These are phyloP conservation scores for Drosophila pachea DNA, from an alignment of 1,140 invertebrate species.

Conservation along the genomic window DNA sequence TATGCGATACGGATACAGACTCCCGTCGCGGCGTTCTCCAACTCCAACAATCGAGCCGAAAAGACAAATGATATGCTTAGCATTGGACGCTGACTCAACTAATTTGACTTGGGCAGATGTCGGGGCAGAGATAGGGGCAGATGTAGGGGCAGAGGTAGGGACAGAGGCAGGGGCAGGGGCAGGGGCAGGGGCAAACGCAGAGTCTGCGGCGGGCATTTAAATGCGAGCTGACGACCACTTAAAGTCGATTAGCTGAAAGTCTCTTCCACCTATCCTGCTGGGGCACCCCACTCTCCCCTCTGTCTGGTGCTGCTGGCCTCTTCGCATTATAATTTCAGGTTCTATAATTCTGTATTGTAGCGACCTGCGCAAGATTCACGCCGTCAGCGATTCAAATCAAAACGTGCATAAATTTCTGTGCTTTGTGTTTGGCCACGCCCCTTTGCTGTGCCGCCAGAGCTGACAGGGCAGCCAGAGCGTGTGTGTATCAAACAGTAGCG, in stretches of 20 bases:
- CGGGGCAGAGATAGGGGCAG: not conserved
- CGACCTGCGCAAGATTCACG: constrained; percentile 25
- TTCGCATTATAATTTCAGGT: constrained; percentile 33
- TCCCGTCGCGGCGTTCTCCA: constrained; percentile 45
- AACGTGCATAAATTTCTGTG: constrained; percentile 62
- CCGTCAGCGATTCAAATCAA: constrained; percentile 58
- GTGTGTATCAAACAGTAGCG: constrained; percentile 67
- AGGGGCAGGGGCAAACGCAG: not conserved
- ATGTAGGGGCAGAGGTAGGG: not conserved
- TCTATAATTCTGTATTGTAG: constrained; percentile 50
- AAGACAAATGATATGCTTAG: constrained; percentile 67
- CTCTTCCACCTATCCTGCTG: constrained; percentile 3
- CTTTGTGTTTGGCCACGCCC: constrained; percentile 12
- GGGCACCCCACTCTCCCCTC: not conserved
- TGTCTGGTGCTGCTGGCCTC: not conserved
- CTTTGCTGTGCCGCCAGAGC: not conserved
- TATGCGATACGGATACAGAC: constrained; percentile 6
- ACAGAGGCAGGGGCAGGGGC: not conserved
- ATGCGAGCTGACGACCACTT: constrained; percentile 49
- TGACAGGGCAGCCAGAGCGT: not conserved
- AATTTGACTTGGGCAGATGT: constrained; percentile 12
- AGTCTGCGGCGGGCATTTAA: constrained; percentile 38
- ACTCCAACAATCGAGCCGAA: constrained; percentile 30
- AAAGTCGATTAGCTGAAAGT: constrained; percentile 54
- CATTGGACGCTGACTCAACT: constrained; percentile 44